phyloP scores from a whole-genome alignment of 2,113 vertebrate species.

The Martes martes region DNA sequence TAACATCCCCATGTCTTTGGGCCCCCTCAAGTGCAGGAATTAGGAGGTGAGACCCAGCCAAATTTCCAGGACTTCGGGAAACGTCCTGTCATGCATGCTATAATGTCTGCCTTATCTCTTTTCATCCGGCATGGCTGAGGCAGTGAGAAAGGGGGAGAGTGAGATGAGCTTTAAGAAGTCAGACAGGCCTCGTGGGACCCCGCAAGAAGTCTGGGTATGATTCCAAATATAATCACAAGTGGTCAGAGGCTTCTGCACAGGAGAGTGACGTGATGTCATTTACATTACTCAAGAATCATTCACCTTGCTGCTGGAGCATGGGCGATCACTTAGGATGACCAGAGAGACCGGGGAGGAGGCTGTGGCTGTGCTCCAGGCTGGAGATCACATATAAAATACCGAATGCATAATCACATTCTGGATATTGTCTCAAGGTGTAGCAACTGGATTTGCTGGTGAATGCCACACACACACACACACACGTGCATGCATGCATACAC shows the following conservation, averaged over 20 bases:
- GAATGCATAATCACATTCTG: neutral
- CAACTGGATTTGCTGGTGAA: neutral
- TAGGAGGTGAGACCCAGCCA: neutral
- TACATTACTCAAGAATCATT: neutral
- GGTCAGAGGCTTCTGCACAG: neutral
- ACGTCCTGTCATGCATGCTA: neutral
- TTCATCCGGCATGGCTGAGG: neutral
- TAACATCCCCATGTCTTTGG: conserved; percentile 30
- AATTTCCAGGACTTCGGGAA: neutral
- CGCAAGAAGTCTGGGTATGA: neutral
- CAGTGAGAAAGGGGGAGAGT: neutral
- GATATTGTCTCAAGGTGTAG: neutral
- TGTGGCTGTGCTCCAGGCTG: neutral
- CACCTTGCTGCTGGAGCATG: neutral
- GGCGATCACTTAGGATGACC: neutral
- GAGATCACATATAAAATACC: neutral
- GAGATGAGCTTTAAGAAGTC: neutral
- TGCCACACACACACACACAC: neutral
- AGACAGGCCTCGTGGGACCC: neutral
- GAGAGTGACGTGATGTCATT: neutral
- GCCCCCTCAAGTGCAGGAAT: neutral
- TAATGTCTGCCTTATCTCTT: neutral
- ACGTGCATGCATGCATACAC: too few relatives aligned
- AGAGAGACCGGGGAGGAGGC: neutral
- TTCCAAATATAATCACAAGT: neutral